A percentile compares a stretch with the other conserved stretches of the same genome.
Evolutionary conservation across 2,888 invertebrate species (phyloP).

Genomic region (Erynnis tages): DNA sequence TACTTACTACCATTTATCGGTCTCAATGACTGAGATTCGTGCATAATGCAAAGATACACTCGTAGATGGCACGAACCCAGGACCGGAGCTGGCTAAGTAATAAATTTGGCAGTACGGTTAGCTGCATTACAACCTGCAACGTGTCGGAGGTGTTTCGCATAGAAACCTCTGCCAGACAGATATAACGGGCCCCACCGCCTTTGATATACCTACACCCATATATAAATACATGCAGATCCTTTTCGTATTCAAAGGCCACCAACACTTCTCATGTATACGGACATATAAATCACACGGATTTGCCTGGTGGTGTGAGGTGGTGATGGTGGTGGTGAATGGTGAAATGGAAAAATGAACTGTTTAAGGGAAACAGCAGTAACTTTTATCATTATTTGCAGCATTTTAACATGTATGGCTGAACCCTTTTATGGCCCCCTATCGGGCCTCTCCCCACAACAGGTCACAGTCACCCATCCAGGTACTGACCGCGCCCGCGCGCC

Average conservation of each 20-base stretch:
- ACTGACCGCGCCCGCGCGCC: too few relatives aligned
- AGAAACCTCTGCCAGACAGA: constrained; percentile 14
- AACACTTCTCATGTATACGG: not conserved
- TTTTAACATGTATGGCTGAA: too few relatives aligned
- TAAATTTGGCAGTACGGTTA: constrained; percentile 15
- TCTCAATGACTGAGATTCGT: not conserved
- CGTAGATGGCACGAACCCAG: constrained; percentile 4
- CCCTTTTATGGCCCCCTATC: too few relatives aligned
- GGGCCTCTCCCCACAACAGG: too few relatives aligned
- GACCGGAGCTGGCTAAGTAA: constrained; percentile 9
- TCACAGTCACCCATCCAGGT: too few relatives aligned
- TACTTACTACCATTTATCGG: too few relatives aligned
- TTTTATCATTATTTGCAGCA: too few relatives aligned
- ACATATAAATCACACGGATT: not conserved
- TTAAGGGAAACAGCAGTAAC: too few relatives aligned
- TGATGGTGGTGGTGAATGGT: too few relatives aligned
- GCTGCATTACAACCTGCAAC: constrained; percentile 11
- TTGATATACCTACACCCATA: not conserved
- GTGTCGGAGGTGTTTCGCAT: constrained; percentile 14
- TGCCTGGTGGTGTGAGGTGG: too few relatives aligned
- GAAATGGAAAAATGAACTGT: too few relatives aligned
- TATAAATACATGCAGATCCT: not conserved
- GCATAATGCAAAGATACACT: constrained; percentile 4
- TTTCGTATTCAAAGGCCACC: constrained; percentile 1
- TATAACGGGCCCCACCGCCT: not conserved